Base-by-base conservation (phyloP, 2,888 invertebrate genomes). In the Thelaira solivaga region DNA sequence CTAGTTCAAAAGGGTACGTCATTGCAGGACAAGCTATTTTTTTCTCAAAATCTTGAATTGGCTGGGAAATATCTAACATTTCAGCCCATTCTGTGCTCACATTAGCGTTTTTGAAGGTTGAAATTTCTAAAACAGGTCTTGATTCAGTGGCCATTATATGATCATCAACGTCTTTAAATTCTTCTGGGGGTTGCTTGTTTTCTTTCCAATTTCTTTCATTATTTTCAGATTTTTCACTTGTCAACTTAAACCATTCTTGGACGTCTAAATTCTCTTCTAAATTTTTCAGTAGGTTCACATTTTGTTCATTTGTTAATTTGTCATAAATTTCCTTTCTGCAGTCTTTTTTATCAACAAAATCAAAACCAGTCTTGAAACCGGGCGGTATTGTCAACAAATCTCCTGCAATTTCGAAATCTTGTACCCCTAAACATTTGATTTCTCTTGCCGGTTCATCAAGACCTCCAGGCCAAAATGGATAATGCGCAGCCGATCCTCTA, bases 391-490 rank as follows among this genome's bases (percentile, higher is more conserved):
- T 90, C 4, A 93, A 83, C 16, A 88, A 49, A 76, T 87, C 83
- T 1, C 81, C 83, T 0, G 85, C 90, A 57, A 91, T 87, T 76
- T 88, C 87, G 29, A 90, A 88, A 53, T 90, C 88, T 20, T 86
- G 87, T 76, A 86, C 83, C 22, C 87, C 85, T 2, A 89, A 81
- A 55, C 89, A 86, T 13, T 90, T 85, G 74, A 91, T 88, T 81
- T 90, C 90, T 16, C 84, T 82, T 43, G 90, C 89, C 0, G 92
- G 90, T 53, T 92, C 90, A 79, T 92, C 91, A 13, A 96, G 94
- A 2, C 96, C 95, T 51, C 95, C 97, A 0, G 97, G 97, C 91
- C 95, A 93, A 87, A 97, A 97, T 0, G 96, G 96, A 85, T 93
- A 93, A 86, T 95, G 96, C 74, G 93, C 93, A 0, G 93, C 92